Evolutionary conservation across 1,140 invertebrate species (phyloP), one percentile per base, ranked within the genome.

Genomic region (Parapsyche elsis): DNA sequence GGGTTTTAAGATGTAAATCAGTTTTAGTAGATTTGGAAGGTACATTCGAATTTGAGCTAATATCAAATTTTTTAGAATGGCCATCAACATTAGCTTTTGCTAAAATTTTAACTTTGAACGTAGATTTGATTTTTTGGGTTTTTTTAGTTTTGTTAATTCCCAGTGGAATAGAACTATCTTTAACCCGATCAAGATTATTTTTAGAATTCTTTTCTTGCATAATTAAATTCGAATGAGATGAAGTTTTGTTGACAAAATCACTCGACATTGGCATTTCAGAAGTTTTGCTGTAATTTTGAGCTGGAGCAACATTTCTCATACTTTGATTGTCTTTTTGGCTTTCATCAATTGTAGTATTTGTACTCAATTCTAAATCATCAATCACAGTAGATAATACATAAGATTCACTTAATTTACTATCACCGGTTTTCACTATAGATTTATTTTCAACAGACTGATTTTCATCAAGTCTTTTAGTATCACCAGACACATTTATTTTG

Each of bases 311-410:
- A 53, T 53, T 2, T 53, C 12, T 53, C 16, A 14, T 5, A 53
- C 4, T 53, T 53, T 53, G 12, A 53, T 12, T 10, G 12, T 53
- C 49, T 57, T 38, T 73, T 45, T 21, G 30, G 9, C 46, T 64
- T n/a, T 80, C 73, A 44, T 80, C 79, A 7, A 46, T 21, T 12
- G 79, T 80, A 21, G 71, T 80, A 64, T 80, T 80, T 0, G 49
- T 79, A 44, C 78, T 79, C 38, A 79, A 38, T 16, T 79, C 78
- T 38, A 79, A 61, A 38, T 79, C 78, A 16, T 77, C 45, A 9
- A 46, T 23, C 57, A 75, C 45, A 38, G 19, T 19, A 9, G 9
- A 21, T 16, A 75, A 2, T 1, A 23, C 46, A 57, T 9, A 26
- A 26, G 14, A 67, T 67, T 24, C 5, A 9, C 9, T 67, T 26